These are phyloP conservation scores for Actenoides hombroni DNA, from an alignment of 2,113 vertebrate genomes.

Conservation along the genomic window DNA sequence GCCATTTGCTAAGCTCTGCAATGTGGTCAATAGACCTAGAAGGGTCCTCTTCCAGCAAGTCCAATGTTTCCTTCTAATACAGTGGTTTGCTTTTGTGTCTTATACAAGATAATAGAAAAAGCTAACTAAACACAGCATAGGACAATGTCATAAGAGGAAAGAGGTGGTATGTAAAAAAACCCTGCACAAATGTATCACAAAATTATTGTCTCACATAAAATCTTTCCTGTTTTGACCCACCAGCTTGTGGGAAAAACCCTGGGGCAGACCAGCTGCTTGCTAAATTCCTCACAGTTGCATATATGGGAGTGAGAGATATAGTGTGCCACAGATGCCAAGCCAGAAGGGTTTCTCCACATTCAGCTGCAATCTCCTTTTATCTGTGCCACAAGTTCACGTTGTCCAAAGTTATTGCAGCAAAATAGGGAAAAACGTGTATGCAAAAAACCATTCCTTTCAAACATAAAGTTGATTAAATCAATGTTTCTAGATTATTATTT, in stretches of 20 bases:
- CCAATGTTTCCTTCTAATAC: background rate
- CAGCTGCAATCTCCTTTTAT: background rate
- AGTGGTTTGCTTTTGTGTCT: background rate
- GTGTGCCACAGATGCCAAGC: background rate
- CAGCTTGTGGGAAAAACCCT: background rate
- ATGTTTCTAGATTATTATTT: background rate
- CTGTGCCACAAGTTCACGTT: background rate
- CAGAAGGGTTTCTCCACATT: background rate
- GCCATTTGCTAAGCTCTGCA: background rate
- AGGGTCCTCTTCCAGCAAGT: background rate
- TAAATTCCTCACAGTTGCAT: background rate
- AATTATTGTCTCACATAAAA: background rate
- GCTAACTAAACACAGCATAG: background rate
- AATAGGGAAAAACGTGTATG: fast-evolving
- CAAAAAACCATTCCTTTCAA: background rate
- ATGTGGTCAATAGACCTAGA: background rate
- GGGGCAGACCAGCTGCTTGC: background rate
- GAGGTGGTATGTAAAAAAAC: background rate
- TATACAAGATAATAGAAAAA: background rate
- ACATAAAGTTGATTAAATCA: background rate
- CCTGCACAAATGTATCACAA: background rate
- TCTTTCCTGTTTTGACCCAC: background rate
- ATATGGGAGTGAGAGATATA: background rate
- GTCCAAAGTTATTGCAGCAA: background rate
- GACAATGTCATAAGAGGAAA: background rate